Base-by-base conservation (phyloP, 2,888 invertebrate species). In the Synergus laeviventris region DNA sequence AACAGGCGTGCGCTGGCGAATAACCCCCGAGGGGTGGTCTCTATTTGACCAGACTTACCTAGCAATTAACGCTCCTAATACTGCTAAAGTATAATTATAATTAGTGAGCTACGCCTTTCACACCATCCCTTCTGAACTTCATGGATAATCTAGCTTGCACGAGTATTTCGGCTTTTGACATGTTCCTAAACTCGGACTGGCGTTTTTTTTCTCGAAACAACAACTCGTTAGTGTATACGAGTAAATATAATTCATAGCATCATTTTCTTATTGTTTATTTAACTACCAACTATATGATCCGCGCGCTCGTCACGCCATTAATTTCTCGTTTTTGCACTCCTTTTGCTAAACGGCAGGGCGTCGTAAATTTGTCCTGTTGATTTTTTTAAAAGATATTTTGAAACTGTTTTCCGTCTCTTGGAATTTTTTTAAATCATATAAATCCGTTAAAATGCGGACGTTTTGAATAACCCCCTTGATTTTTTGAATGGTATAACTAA, bases 81-180 rank as follows among this genome's bases (percentile, higher is more conserved):
- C 88, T 86, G 85, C 87, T 84, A 85, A 88, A 84, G 87, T 90
- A 88, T 89, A 90, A 90, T 90, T 90, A 90, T 90, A 90, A 90
- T 90, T 90, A 90, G 89, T 86, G 86, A 86, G 89, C 84, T 87
- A 89, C 90, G 89, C 90, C 90, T 87, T 86, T 86, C 85, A 87
- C 87, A 82, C 87, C 89, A 89, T 89, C 90, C 86, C 86, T 84
- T 87, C 85, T 83, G 84, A 85, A 84, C 76, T 75, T 74, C 77
- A 31, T 62, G 73, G 78, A 31, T 45, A 45, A 70, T 70, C 70
- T 36, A 70, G 70, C 45, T n/a, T 70, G 42, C 59, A 59, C 31
- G 45, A 70, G 31, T 70, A 49, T 11, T 70, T 70, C 38, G 31
- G 24, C 12, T 59, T 59, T 59, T 59, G 12, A 59, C 59, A 21